Conservation (phyloP, 2,888 invertebrate genomes). For the Mesorhabditis sp. region DNA sequence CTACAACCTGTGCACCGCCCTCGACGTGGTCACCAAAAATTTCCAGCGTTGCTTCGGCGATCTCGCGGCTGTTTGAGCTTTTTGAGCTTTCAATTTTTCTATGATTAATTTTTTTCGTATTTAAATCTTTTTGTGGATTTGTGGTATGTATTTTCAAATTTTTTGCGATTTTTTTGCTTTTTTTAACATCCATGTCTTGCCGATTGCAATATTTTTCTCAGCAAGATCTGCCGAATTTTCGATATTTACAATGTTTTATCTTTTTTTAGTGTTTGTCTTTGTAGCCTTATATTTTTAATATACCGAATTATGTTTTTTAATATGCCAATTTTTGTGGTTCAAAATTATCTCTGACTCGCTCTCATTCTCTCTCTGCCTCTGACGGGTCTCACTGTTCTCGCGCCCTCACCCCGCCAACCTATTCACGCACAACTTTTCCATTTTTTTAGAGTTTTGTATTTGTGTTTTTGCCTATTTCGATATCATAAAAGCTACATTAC, state of each 20-base stretch:
- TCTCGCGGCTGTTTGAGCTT: neutral
- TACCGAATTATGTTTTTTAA: neutral
- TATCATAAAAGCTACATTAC: no score
- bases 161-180: neutral
- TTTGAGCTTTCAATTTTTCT: no score
- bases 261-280: neutral
- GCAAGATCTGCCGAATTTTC: neutral
- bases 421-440: neutral
- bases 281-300: no score
- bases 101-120: no score
- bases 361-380: slow-evolving; percentile 6
- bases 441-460: neutral
- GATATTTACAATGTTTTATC: slow-evolving; percentile 8
- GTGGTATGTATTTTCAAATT: neutral
- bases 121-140: no score
- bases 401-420: neutral
- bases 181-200: neutral
- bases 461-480: no score
- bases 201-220: neutral
- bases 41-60: slow-evolving; percentile 23
- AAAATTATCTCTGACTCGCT: slow-evolving; percentile 7
- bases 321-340: slow-evolving; percentile 7
- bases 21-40: slow-evolving; percentile 21
- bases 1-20: slow-evolving; percentile 30
- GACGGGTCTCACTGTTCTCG: slow-evolving; percentile 8